A percentile compares a stretch with the other conserved stretches of the same genome.
Evolutionary conservation across 2,113 vertebrate species (phyloP).

Genomic region (Callionymus lyra): DNA sequence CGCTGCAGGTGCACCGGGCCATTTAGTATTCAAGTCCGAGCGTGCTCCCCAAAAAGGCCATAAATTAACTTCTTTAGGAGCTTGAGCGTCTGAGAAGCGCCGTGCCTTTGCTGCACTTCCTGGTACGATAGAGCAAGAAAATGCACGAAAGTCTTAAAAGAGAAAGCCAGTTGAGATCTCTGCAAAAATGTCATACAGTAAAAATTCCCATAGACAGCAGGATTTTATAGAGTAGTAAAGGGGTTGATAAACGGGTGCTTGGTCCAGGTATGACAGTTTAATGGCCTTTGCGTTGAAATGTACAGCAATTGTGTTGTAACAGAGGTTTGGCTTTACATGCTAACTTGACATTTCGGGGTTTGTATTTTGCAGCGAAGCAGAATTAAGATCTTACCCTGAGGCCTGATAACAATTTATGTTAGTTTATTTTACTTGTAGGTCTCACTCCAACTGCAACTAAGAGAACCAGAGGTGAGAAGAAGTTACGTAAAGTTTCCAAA

Average conservation of each 20-base stretch:
- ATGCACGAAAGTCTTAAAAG: constrained; percentile 7
- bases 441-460: too few species aligned
- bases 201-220: too few species aligned
- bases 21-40: constrained; percentile 67
- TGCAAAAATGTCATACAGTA: constrained; percentile 43
- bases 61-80: constrained; percentile 70
- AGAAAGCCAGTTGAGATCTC: constrained; percentile 24
- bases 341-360: constrained; percentile 53
- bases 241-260: constrained; percentile 43
- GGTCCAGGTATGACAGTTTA: constrained; percentile 52
- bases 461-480: too few species aligned
- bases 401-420: too few species aligned
- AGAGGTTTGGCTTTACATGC: constrained; percentile 52
- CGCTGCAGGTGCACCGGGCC: constrained; percentile 60
- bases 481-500: too few species aligned
- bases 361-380: constrained; percentile 23
- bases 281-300: constrained; percentile 52
- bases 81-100: constrained; percentile 46
- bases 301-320: constrained; percentile 25
- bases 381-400: constrained; percentile 1
- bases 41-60: constrained; percentile 65
- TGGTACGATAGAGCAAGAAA: constrained; percentile 7
- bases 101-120: constrained; percentile 51
- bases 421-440: too few species aligned
- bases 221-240: constrained; percentile 52